Evolutionary conservation across 92 coral and sea anemone genomes (phyloP).

Genomic region (Parazoanthus swiftii): DNA sequence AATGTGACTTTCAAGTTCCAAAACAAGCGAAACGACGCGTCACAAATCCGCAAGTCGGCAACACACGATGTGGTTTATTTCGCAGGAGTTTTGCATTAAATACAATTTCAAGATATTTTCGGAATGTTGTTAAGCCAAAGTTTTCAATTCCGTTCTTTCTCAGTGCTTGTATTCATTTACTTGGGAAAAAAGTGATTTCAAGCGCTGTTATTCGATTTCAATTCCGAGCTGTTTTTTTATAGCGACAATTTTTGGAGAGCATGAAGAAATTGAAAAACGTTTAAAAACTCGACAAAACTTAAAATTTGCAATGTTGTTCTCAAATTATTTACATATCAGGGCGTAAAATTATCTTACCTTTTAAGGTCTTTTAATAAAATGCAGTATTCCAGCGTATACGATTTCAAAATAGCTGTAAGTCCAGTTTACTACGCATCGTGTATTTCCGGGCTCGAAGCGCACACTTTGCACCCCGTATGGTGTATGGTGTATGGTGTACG

Average conservation of each 20-base stretch:
- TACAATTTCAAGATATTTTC: slow-evolving; percentile 11
- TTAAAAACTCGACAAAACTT: neutral
- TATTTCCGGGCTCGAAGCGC: no score
- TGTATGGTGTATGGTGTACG: no score
- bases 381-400: neutral
- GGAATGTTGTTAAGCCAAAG: neutral
- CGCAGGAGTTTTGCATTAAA: slow-evolving; percentile 12
- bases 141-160: neutral
- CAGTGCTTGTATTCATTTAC: neutral
- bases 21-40: slow-evolving; percentile 17
- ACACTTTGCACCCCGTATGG: no score
- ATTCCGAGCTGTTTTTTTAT: neutral
- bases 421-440: no score
- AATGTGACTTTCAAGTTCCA: slow-evolving; percentile 11
- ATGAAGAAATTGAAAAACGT: neutral
- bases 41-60: slow-evolving; percentile 15
- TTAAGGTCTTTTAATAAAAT: neutral
- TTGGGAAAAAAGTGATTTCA: neutral
- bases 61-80: slow-evolving; percentile 19
- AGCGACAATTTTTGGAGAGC: neutral
- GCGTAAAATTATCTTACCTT: neutral
- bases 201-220: slow-evolving; percentile 3
- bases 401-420: neutral
- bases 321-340: neutral
- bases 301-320: neutral